Base-by-base conservation (phyloP, 1,140 invertebrate genomes). In the Papilio helenus region DNA sequence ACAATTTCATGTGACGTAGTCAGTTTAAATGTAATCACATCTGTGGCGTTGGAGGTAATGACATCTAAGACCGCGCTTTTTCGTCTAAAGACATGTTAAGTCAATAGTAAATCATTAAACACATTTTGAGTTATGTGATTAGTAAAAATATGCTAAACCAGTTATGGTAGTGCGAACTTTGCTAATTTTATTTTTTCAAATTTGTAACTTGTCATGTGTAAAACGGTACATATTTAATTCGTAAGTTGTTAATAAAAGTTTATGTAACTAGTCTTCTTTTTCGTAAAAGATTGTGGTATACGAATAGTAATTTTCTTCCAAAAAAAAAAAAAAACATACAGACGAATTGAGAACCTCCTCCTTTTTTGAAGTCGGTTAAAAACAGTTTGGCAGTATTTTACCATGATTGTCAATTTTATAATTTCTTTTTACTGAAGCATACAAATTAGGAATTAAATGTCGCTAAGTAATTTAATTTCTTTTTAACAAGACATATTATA, bases 71-170 rank as follows among this genome's bases (percentile, higher is more conserved):
- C 79, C 42, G 77, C 81, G 20, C 81, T 85, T 82, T 83, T 83
- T 79, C 76, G 80, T 77, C 82, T 83, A 51, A 81, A 51, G 72
- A 79, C 80, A 79, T 76, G 79, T 82, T 79, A 83, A 83, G 80
- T 83, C 46, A 79, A 82, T 81, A 73, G 80, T 83, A 78, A 86
- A 82, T 84, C 80, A 81, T 83, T 83, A 78, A 84, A 68, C 77
- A 79, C 80, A 81, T 80, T 81, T 84, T 76, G 23, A 71, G 77
- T 76, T 84, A 84, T 79, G 68, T 80, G 26, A 65, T 65, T 65
- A 65, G 61, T 65, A 14, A 29, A 26, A 65, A 65, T 26, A 29
- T 65, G 61, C 12, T 34, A 65, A 61, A 65, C 23, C 1, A 65
- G 61, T 65, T 65, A 65, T 29, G 14, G 61, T 26, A 5, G 23